Evolutionary conservation across 1,140 invertebrate genomes (phyloP).

Genomic region (Rhizoglyphus robini): DNA sequence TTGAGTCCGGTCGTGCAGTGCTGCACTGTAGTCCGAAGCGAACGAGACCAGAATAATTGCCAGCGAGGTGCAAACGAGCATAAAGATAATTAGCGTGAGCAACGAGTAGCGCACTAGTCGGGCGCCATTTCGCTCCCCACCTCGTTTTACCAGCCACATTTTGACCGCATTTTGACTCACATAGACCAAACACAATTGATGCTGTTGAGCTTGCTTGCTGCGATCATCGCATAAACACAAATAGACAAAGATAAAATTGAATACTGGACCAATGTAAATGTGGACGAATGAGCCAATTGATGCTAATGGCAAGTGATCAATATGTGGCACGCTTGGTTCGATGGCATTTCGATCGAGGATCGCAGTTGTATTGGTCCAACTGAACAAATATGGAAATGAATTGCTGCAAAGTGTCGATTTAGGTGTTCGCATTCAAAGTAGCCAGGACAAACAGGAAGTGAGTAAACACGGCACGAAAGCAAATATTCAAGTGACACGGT

Average conservation of each 20-base stretch:
- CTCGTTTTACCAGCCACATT: not conserved
- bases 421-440: too few species aligned
- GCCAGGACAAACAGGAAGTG: constrained; percentile 3
- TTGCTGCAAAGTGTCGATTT: too few species aligned
- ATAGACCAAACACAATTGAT: not conserved
- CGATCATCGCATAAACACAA: not conserved
- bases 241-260: not conserved
- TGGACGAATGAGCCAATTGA: too few species aligned
- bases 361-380: too few species aligned
- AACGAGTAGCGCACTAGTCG: not conserved
- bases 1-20: not conserved
- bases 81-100: constrained; percentile 1
- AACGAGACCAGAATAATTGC: constrained; percentile 11
- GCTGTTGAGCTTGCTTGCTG: not conserved
- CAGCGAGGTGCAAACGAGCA: not conserved
- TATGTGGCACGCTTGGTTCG: too few species aligned
- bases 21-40: not conserved
- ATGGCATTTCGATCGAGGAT: too few species aligned
- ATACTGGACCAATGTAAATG: too few species aligned
- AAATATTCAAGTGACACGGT: not conserved
- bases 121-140: not conserved
- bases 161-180: not conserved
- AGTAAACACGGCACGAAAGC: not conserved
- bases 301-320: too few species aligned
- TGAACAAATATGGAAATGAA: too few species aligned